phyloP scores from a whole-genome alignment of 2,888 invertebrate genomes.

The Masnerella sp. region DNA sequence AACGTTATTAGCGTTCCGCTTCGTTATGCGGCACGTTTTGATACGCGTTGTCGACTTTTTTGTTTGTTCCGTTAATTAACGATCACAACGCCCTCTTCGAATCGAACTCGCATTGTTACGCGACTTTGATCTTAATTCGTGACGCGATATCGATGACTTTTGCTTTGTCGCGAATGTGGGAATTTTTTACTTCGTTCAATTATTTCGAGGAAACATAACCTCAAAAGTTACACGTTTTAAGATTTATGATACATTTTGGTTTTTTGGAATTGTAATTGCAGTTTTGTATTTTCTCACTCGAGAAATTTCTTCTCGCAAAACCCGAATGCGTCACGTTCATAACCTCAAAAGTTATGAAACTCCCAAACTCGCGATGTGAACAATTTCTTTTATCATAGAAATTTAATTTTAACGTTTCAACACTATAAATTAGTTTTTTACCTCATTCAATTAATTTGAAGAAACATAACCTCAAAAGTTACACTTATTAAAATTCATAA shows the following conservation, averaged over 20 bases:
- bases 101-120: constrained; percentile 33
- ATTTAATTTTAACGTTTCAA: too few relatives aligned
- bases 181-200: background rate
- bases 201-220: background rate
- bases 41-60: constrained; percentile 53
- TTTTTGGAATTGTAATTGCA: too few relatives aligned
- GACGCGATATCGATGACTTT: constrained; percentile 33
- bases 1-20: constrained; percentile 73
- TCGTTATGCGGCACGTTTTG: constrained; percentile 67
- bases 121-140: constrained; percentile 50
- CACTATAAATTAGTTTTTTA: background rate
- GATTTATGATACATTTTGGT: too few relatives aligned
- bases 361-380: background rate
- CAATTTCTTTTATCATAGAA: too few relatives aligned
- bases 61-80: constrained; percentile 48
- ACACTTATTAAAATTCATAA: too few relatives aligned
- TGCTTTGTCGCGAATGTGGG: constrained; percentile 13
- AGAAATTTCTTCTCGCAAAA: too few relatives aligned
- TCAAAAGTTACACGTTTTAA: too few relatives aligned
- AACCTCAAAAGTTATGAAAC: background rate
- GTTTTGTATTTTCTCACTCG: too few relatives aligned
- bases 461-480: too few relatives aligned
- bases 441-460: background rate
- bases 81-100: constrained; percentile 47
- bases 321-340: too few relatives aligned